A percentile compares a stretch with the other conserved stretches of the same genome.
phyloP scores from a whole-genome alignment of 2,888 invertebrate genomes.

The Erebia epiphron region DNA sequence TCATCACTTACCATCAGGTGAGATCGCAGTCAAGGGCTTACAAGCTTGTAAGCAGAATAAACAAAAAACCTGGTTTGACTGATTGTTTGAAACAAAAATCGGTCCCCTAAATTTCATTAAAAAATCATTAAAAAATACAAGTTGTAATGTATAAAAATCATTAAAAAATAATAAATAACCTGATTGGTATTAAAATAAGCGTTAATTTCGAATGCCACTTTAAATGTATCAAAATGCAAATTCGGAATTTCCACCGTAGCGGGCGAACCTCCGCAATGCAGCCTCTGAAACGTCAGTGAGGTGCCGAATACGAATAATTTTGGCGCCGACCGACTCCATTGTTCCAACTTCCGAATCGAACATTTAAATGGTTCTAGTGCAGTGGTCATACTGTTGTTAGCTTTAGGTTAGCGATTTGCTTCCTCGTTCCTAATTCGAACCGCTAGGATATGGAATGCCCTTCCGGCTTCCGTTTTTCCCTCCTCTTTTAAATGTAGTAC shows the following conservation, averaged over 20 bases:
- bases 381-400: background rate
- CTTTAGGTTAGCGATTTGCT: no score
- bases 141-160: background rate
- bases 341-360: slow-evolving; percentile 29
- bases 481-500: no score
- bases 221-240: slow-evolving; percentile 23
- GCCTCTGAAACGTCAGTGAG: slow-evolving; percentile 43
- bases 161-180: background rate
- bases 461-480: no score
- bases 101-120: no score
- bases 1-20: no score
- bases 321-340: slow-evolving; percentile 27
- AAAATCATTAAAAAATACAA: no score
- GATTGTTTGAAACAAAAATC: no score
- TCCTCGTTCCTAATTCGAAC: no score
- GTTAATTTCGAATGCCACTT: slow-evolving; percentile 6
- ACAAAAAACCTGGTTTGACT: no score
- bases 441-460: no score
- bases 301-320: slow-evolving; percentile 36
- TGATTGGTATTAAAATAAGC: background rate
- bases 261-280: slow-evolving; percentile 39
- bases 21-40: no score
- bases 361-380: slow-evolving; percentile 6
- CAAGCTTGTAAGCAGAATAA: no score
- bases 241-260: slow-evolving; percentile 7